Evolutionary conservation across 2,888 invertebrate species (phyloP).

Genomic region (Microctonus brassicae): DNA sequence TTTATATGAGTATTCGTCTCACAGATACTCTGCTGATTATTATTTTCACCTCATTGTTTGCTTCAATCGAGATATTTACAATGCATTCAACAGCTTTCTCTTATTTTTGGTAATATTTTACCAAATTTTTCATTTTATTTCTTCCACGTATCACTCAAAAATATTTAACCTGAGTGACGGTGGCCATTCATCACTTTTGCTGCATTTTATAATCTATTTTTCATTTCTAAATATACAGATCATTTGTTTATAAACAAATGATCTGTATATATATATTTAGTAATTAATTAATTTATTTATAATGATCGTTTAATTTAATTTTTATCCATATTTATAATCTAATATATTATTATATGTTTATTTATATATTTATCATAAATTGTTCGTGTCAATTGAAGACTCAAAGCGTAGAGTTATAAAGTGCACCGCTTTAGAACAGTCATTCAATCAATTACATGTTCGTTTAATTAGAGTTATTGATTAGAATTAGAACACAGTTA

Average conservation of each 20-base stretch:
- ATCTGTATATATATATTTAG: no score
- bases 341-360: neutral
- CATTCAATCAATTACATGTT: neutral
- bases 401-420: neutral
- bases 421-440: neutral
- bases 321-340: slow-evolving; percentile 36
- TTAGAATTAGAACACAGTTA: slow-evolving; percentile 7
- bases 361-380: neutral
- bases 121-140: neutral
- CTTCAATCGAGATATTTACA: slow-evolving; percentile 33
- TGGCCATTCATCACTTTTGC: slow-evolving; percentile 3
- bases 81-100: neutral
- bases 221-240: slow-evolving; percentile 14
- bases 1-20: slow-evolving; percentile 39
- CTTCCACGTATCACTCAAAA: neutral
- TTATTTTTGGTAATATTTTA: neutral
- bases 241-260: no score
- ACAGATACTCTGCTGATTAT: slow-evolving; percentile 48
- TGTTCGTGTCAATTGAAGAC: neutral
- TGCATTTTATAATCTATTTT: slow-evolving; percentile 23
- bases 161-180: neutral
- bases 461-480: no score
- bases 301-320: slow-evolving; percentile 26
- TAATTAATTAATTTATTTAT: no score
- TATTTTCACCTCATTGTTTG: slow-evolving; percentile 22